Base-by-base conservation (phyloP, 2,888 invertebrate species). In the Chrysolina oricalcia region DNA sequence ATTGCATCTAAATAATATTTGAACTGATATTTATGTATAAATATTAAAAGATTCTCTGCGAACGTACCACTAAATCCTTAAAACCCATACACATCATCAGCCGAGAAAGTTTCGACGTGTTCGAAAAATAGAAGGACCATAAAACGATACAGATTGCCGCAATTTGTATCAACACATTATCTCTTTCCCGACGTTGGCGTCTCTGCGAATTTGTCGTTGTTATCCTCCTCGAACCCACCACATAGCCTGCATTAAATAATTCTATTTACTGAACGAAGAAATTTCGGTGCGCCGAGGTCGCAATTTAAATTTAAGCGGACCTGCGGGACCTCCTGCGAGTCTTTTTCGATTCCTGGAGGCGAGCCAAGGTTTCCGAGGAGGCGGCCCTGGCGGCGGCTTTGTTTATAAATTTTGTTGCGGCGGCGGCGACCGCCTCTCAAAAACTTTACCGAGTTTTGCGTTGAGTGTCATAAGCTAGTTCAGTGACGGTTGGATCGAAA, bases 301-400 rank as follows among this genome's bases (percentile, higher is more conserved):
- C 73, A 75, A 73, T 74, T 77, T 70, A 74, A 77, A 77, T 73
- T 74, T 67, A 40, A 72, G 56, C 41, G 56, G 64, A 75, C 64
- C 65, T 21, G 59, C 70, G 67, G 41, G 74, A 71, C 64, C 65
- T 73, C 27, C 69, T 66, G 41, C 27, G 68, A 50, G 46, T 68
- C 59, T 70, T 64, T 69, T 70, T 65, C 65, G 56, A 48, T 73
- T 62, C 48, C 66, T 77, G 75, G 78, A 73, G 46, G 59, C 48
- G 56, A 64, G 65, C 75, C 75, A 75, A 72, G 71, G 53, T 69
- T 72, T 72, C 65, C 56, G 43, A 40, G 62, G 72, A 53, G 67
- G 73, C 67, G 67, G 53, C 48, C 4, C 35, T 56, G 59, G 70
- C 59, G 63, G 73, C 70, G 67, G 68, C 48, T 17, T 41, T 70